Evolutionary conservation across 1,140 invertebrate species (phyloP), one percentile per base, ranked within the genome.

Genomic region (Harpegnathos saltator): DNA sequence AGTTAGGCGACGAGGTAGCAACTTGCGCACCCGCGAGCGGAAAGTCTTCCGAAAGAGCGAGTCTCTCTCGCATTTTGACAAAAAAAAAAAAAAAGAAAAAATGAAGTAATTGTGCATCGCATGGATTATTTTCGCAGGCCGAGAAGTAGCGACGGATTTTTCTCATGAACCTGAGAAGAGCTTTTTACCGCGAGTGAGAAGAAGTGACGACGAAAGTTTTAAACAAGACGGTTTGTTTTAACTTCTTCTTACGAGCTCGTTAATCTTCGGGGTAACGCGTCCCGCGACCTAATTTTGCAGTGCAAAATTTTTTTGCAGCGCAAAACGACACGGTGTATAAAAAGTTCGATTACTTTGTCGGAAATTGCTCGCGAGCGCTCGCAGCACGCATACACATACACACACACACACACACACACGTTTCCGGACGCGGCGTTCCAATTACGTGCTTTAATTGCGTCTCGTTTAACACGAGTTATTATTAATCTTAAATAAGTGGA

Each of bases 201-300:
- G 48, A 80, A 80, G 12, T 29, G 50, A 65, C 68, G 75, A 71
- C 38, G 69, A 80, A 77, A 77, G 74, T 80, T 80, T 59, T 24
- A 69, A 71, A 58, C 63, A 77, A 24, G 59, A 78, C 56, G 12
- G 75, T 80, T 58, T 80, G n/a, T 80, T 80, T 80, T 80, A 80
- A 69, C 65, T 80, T 69, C 33, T 71, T 71, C 63, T 71, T 80
- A 59, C 52, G n/a, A 80, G 69, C 75, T 71, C 52, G 65, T 69
- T 56, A 78, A 69, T 54, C 19, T 58, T 44, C n/a, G 44, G 17
- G 29, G 22, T 77, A 54, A 66, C 11, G 38, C 52, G 75, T 38
- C n/a, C 50, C 14, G 29, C 22, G 62, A 68, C 50, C 33, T 68
- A 52, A 44, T 58, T 80, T 71, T 11, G 7, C 17, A 29, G 44